Conservation (phyloP, 2,113 vertebrate species). For the Hippocampus abdominalis region DNA sequence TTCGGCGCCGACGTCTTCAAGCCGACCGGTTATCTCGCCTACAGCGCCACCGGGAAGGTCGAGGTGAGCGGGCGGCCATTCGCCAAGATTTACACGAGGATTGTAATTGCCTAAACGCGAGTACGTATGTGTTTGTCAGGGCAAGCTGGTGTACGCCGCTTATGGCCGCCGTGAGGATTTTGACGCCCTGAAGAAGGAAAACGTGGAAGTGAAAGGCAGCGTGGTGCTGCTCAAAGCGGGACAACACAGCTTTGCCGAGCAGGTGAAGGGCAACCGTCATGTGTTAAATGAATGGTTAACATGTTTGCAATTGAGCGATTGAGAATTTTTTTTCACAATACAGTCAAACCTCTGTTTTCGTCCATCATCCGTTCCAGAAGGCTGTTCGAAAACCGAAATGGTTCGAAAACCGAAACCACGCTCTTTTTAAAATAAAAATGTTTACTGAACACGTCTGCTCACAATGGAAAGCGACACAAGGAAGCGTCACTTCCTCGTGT, state of each 20-base stretch:
- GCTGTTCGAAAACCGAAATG: too few species aligned
- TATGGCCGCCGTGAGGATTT: conserved; percentile 81
- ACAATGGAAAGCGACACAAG: too few species aligned
- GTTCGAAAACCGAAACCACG: too few species aligned
- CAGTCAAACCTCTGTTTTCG: too few species aligned
- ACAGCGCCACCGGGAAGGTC: conserved; percentile 67
- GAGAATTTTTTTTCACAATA: too few species aligned
- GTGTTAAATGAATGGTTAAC: too few species aligned
- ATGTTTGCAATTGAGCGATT: too few species aligned
- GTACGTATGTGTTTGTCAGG: conserved; percentile 60
- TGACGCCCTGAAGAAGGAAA: conserved; percentile 32
- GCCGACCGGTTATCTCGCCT: conserved; percentile 78
- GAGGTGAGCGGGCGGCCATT: conserved; percentile 58
- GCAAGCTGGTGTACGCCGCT: conserved; percentile 80
- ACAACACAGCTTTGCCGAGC: conserved; percentile 81
- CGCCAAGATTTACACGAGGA: not conserved
- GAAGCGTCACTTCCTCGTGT: too few species aligned
- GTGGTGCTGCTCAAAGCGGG: conserved; percentile 83
- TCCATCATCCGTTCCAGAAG: too few species aligned
- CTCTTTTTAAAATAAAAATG: too few species aligned
- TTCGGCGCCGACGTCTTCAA: conserved; percentile 38
- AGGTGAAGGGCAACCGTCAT: conserved; percentile 52
- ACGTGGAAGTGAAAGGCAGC: conserved; percentile 54
- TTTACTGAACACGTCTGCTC: too few species aligned
- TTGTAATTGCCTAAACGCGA: too few species aligned